Evolutionary conservation across 1,140 invertebrate genomes (phyloP), one percentile per base, ranked within the genome.

Genomic region (Macrosteles quadrilineatus): DNA sequence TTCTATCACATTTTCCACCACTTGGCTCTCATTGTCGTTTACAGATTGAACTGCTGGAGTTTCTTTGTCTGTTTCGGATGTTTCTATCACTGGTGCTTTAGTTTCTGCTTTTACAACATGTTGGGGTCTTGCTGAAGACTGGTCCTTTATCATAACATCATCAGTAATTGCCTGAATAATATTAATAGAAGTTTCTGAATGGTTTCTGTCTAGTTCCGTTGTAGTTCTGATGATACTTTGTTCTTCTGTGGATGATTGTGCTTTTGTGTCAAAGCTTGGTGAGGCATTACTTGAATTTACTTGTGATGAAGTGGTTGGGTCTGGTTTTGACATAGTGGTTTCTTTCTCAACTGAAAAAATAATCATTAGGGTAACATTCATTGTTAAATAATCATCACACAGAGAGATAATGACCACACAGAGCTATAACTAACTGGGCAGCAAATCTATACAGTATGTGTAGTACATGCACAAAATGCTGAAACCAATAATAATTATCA

Each of bases 91-190:
- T 36, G 32, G 32, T 36, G 14, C 4, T 36, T 14, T 6, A 36
- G 32, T 36, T 36, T 36, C 32, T 36, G 32, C 4, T 4, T 4
- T 36, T 4, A 36, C 14, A 36, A 14, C 4, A 36, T 14, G 4
- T 14, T 36, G 4, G 4, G 32, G 32, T 36, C 4, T 14, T 6
- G 32, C 4, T 17, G 65, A 67, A 47, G 47, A 67, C 25, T 67
- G 40, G 47, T 47, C 40, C n/a, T 67, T 50, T 67, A 50, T 21
- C 27, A 67, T 67, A 2, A 47, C 43, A 23, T 67, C 65, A 9
- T 67, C 23, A 17, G 21, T 17, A 23, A 23, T 9, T 19, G 19
- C n/a, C 14, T 36, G 63, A 14, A 65, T 27, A 14, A 40, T 12
- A 4, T 36, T 65, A 9, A 45, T 14, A 21, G 31, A 36, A 11